Percentiles rank a stretch among this genome's conserved stretches.
phyloP scores from a whole-genome alignment of 2,113 vertebrate species.

The Periophthalmus modestus region DNA sequence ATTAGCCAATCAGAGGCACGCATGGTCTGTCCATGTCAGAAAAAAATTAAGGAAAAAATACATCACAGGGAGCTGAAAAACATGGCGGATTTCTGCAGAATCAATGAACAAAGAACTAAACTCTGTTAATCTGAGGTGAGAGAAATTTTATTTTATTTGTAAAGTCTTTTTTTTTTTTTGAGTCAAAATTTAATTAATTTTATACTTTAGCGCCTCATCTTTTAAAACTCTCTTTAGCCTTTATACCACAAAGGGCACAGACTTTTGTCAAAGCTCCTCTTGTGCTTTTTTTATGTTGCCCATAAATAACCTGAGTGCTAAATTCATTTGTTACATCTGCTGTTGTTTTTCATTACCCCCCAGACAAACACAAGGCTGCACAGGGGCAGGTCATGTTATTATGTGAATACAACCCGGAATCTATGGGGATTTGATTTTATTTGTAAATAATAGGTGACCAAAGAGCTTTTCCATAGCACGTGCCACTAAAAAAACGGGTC shows the following conservation, averaged over 20 bases:
- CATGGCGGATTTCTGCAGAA: too few species aligned
- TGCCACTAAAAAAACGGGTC: too few species aligned
- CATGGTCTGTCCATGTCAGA: too few species aligned
- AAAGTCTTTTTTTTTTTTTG: too few species aligned
- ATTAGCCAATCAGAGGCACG: too few species aligned
- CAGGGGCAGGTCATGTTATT: slow-evolving; percentile 16
- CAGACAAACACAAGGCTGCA: slow-evolving; percentile 1
- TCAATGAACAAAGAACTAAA: too few species aligned
- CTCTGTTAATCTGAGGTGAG: too few species aligned
- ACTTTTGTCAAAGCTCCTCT: slow-evolving; percentile 1
- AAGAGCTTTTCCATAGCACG: too few species aligned
- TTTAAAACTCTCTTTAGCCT: not conserved
- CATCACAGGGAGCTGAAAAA: too few species aligned
- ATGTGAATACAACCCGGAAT: slow-evolving; percentile 33
- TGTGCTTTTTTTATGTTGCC: slow-evolving; percentile 20
- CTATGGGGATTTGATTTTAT: slow-evolving; percentile 24
- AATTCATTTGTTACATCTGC: slow-evolving; percentile 25
- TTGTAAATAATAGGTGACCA: too few species aligned
- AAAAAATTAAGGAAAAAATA: too few species aligned
- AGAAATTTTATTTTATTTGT: slow-evolving; percentile 64
- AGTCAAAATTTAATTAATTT: slow-evolving; percentile 26
- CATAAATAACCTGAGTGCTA: slow-evolving; percentile 23
- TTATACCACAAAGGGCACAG: slow-evolving; percentile 8
- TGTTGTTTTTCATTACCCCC: slow-evolving; percentile 10
- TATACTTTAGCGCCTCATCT: slow-evolving; percentile 7